Conservation (phyloP, 1,140 invertebrate genomes). For the Pseudomyrmex dendroicus region DNA sequence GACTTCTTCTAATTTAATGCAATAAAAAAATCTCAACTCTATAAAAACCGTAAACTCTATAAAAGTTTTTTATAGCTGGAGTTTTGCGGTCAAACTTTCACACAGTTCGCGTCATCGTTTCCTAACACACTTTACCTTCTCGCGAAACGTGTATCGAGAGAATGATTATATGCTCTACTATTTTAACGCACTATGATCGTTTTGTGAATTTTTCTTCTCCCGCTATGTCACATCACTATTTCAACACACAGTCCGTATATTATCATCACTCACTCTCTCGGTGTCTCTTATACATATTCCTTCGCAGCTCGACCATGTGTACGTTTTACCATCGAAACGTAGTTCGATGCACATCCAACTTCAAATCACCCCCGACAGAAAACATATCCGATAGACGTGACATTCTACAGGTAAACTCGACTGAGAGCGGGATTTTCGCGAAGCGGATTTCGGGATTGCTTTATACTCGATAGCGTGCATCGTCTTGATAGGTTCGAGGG, state of each 20-base stretch:
- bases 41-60: neutral
- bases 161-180: slow-evolving; percentile 4
- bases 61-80: slow-evolving; percentile 30
- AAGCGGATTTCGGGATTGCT: slow-evolving; percentile 53
- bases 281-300: neutral
- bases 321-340: slow-evolving; percentile 42
- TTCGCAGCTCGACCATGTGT: neutral
- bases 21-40: neutral
- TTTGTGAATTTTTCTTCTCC: neutral
- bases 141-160: neutral
- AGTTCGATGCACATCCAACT: slow-evolving; percentile 27
- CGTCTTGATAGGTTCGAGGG: slow-evolving; percentile 40
- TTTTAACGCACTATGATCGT: neutral
- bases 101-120: neutral
- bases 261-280: neutral
- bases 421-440: slow-evolving; percentile 33
- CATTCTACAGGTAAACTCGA: slow-evolving; percentile 52
- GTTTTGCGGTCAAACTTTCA: neutral
- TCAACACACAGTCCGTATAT: neutral
- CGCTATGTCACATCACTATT: neutral
- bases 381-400: slow-evolving; percentile 59
- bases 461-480: slow-evolving; percentile 46
- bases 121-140: neutral
- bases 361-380: slow-evolving; percentile 25
- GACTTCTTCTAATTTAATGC: neutral